Percentiles rank a stretch among this genome's conserved stretches.
Evolutionary conservation across 2,888 invertebrate species (phyloP).

Genomic region (Campoplex capitator): DNA sequence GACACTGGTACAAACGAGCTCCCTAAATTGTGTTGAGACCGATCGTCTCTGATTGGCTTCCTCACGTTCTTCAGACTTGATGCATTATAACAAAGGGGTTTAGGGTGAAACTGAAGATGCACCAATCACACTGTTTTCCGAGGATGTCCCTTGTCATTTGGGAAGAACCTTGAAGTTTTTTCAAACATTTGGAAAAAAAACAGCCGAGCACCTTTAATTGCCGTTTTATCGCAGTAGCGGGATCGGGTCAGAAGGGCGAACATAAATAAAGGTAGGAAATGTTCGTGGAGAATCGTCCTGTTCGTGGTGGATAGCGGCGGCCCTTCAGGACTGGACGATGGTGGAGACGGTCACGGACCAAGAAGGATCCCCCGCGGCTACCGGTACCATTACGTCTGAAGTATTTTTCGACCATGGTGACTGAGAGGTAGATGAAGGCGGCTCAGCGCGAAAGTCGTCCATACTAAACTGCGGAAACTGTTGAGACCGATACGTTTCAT

Average conservation of each 20-base stretch:
- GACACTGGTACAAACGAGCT: constrained; percentile 61
- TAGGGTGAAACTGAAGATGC: constrained; percentile 31
- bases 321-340: constrained; percentile 42
- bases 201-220: constrained; percentile 73
- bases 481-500: constrained; percentile 41
- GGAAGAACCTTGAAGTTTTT: constrained; percentile 25
- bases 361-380: constrained; percentile 75
- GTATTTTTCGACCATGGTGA: constrained; percentile 47
- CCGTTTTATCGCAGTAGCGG: constrained; percentile 71
- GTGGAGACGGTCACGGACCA: constrained; percentile 46
- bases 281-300: constrained; percentile 51
- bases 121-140: constrained; percentile 23
- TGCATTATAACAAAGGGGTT: constrained; percentile 16
- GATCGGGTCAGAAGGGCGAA: constrained; percentile 71
- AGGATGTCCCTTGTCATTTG: constrained; percentile 18
- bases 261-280: constrained; percentile 71
- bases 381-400: constrained; percentile 72
- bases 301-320: constrained; percentile 51
- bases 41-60: constrained; percentile 28
- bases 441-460: constrained; percentile 44
- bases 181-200: constrained; percentile 62
- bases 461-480: constrained; percentile 40
- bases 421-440: constrained; percentile 56
- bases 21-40: constrained; percentile 54
- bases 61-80: constrained; percentile 36